Base-by-base conservation (phyloP, 2,113 vertebrate species). In the Urocitellus parryii region DNA sequence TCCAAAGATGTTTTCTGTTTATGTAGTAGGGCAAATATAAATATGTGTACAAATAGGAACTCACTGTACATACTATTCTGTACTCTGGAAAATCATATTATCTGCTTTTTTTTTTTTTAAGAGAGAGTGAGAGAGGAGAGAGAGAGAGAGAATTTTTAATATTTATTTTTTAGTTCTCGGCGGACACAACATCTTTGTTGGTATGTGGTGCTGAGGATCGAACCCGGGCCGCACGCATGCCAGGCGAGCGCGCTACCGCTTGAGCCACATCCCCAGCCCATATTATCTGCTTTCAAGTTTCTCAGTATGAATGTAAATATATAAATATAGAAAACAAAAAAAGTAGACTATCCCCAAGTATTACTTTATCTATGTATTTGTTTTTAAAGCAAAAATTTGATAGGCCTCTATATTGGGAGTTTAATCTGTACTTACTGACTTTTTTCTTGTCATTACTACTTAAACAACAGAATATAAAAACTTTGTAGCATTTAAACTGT, bases 351-450 rank as follows among this genome's bases (percentile, higher is more conserved):
- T 67, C 82, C 17, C 24, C 68, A 76, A 51, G 73, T 86, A 32
- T 4, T 42, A 39, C 45, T 63, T 92, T 68, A 51, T 61, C 3
- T 61, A 39, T 81, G 4, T 89, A n/a, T 14, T 48, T 77, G 25
- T 25, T 93, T 72, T 78, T 86, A 85, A 65, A 93, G 39, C 37
- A 32, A 67, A 68, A 42, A 53, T 91, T 88, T 83, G 24, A 25
- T 63, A 32, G 32, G 32, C 48, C 29, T 88, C 12, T 73, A 8
- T 74, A 13, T 82, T 74, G 61, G 45, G n/a, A 12, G 22, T n/a
- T 83, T 16, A 11, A 37, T 81, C 42, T 63, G 25, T 68, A 13
- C 45, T 82, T 24, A 1, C 24, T 48, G 12, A 4, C n/a, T 72
- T 72, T 78, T 45, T 56, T 27, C 48, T 72, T 68, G 20, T 37